These are phyloP conservation scores for Tineola bisselliella DNA, from an alignment of 2,888 invertebrate species.

Conservation along the genomic window DNA sequence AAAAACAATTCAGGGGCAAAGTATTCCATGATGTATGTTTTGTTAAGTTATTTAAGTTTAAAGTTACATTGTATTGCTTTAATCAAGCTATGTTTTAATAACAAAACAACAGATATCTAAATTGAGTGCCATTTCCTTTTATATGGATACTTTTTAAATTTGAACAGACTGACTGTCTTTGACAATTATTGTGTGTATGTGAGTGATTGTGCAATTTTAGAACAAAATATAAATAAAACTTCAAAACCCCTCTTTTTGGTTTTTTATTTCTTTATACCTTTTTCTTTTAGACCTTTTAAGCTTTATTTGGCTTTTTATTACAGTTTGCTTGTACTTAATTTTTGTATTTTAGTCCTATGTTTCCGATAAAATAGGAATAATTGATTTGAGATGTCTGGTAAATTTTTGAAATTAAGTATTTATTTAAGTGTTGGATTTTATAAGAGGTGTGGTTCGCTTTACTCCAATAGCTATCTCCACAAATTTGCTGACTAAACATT, in stretches of 20 bases:
- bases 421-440: too few species aligned
- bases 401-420: too few species aligned
- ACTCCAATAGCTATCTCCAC: too few species aligned
- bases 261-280: not conserved
- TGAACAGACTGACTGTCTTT: slow-evolving; percentile 31
- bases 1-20: not conserved
- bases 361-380: too few species aligned
- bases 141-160: slow-evolving; percentile 21
- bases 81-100: slow-evolving; percentile 18
- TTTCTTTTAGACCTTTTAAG: too few species aligned
- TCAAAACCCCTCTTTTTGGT: slow-evolving; percentile 22
- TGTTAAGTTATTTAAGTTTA: not conserved
- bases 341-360: too few species aligned
- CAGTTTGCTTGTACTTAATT: too few species aligned
- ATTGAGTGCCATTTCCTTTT: slow-evolving; percentile 35
- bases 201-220: slow-evolving; percentile 66
- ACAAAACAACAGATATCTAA: not conserved
- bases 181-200: slow-evolving; percentile 50
- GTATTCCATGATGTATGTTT: slow-evolving; percentile 7
- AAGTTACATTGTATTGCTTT: not conserved
- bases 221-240: slow-evolving; percentile 48
- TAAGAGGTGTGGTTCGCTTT: too few species aligned
- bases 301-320: too few species aligned
- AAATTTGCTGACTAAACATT: too few species aligned
- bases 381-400: too few species aligned